Base-by-base conservation (phyloP, 2,888 invertebrate species). In the Agonum fuliginosum region DNA sequence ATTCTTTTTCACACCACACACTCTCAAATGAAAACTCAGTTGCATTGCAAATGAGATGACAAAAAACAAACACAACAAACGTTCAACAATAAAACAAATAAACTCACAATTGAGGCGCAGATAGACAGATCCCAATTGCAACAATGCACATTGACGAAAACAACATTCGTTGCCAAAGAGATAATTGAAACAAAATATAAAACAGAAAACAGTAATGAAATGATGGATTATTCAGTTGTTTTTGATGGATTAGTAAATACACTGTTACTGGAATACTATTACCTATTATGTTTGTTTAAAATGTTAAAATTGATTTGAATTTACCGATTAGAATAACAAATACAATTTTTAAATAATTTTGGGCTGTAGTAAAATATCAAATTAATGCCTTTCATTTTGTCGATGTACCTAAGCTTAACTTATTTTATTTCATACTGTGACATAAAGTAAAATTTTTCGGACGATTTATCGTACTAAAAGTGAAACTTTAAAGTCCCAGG, bases 121-220 rank as follows among this genome's bases (percentile, higher is more conserved):
- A n/a, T 14, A 37, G 8, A 12, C 43, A 43, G 3, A 12, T n/a
- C 3, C 14, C 41, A 41, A 41, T 1, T 12, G 3, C 1, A 3
- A 41, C n/a, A n/a, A n/a, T n/a, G n/a, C n/a, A n/a, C n/a, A n/a
- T n/a, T n/a, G n/a, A n/a, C n/a, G n/a, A n/a, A n/a, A n/a, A n/a
- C n/a, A 54, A 54, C 24, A 24, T n/a, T 54, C 24, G 24, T 54
- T 54, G 54, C 4, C 54, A 4, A 20, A 54, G 54, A 24, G 54
- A 48, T 54, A 54, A 54, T 54, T 54, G 24, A 54, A 54, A 54
- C 54, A 54, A 54, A 54, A 54, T 54, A 54, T 54, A 54, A 54
- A 54, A 54, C n/a, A n/a, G n/a, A n/a, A n/a, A n/a, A n/a, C n/a
- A n/a, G 22, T 54, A 12, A 54, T 54, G 54, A 20, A 54, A 24